Evolutionary conservation across 1,140 invertebrate genomes (phyloP).

Genomic region (Bacillus rossius): DNA sequence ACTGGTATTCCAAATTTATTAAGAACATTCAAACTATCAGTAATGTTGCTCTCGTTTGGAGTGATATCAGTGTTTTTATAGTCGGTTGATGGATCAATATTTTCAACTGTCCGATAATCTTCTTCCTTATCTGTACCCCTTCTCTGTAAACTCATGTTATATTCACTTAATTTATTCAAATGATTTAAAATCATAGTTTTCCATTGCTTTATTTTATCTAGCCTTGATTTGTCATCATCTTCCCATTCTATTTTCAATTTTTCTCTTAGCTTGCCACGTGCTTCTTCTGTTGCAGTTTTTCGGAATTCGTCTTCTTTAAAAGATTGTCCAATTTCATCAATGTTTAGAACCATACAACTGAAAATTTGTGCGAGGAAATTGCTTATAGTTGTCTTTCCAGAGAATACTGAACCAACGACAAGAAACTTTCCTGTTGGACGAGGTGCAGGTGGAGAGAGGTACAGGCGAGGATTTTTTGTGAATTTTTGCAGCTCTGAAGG

Average conservation of each 20-base stretch:
- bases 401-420: slow-evolving; percentile 39
- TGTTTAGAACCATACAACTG: slow-evolving; percentile 32
- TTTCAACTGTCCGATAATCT: too few relatives aligned
- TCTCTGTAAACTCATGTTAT: neutral
- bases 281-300: slow-evolving; percentile 36
- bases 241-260: slow-evolving; percentile 29
- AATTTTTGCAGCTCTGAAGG: slow-evolving; percentile 42
- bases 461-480: slow-evolving; percentile 52
- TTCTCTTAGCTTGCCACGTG: slow-evolving; percentile 36
- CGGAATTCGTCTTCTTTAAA: slow-evolving; percentile 35
- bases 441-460: slow-evolving; percentile 39
- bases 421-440: slow-evolving; percentile 38
- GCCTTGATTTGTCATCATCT: slow-evolving; percentile 6
- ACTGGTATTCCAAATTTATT: slow-evolving; percentile 38
- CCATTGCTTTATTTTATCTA: slow-evolving; percentile 13
- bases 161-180: slow-evolving; percentile 13
- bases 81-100: too few relatives aligned
- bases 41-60: neutral
- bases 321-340: slow-evolving; percentile 30
- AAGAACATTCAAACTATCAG: slow-evolving; percentile 23
- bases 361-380: slow-evolving; percentile 34
- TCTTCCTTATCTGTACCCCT: too few relatives aligned
- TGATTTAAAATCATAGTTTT: slow-evolving; percentile 30
- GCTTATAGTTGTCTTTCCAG: slow-evolving; percentile 39
- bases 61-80: too few relatives aligned